These are phyloP conservation scores for Tyria jacobaeae DNA, from an alignment of 2,888 invertebrate genomes.

Conservation along the genomic window DNA sequence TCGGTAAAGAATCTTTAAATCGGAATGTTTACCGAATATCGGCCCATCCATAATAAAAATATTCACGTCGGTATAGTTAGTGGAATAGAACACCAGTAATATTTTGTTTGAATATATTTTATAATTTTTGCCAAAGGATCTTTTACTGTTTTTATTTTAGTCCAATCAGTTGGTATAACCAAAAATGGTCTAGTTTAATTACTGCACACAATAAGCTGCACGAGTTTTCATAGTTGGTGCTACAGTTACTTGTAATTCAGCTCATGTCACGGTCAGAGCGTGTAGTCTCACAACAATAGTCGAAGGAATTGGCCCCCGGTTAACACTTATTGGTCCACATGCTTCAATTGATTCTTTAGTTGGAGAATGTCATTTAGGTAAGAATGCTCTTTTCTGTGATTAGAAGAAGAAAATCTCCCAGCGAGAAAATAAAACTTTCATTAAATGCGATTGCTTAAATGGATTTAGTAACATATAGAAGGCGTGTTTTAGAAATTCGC, in stretches of 20 bases:
- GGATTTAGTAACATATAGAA: not conserved
- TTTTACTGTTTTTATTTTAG: not conserved
- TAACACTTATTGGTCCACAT: slow-evolving; percentile 79
- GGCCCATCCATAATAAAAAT: no score
- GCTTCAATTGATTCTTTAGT: slow-evolving; percentile 75
- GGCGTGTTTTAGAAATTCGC: not conserved
- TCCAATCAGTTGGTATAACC: not conserved
- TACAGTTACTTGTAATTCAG: slow-evolving; percentile 69
- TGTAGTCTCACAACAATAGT: slow-evolving; percentile 70
- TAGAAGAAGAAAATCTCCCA: slow-evolving; percentile 33
- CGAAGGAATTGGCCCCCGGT: slow-evolving; percentile 72
- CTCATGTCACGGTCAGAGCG: slow-evolving; percentile 65
- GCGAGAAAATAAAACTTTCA: slow-evolving; percentile 6
- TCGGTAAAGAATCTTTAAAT: no score
- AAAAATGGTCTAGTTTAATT: not conserved
- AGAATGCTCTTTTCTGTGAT: slow-evolving; percentile 39
- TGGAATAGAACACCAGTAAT: no score
- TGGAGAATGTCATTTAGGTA: slow-evolving; percentile 36
- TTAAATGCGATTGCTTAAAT: not conserved
- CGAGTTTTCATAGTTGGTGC: slow-evolving; percentile 52
- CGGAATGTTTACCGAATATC: no score
- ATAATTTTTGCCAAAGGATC: not conserved
- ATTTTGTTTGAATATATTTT: not conserved
- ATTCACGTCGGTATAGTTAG: no score
- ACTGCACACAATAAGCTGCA: not conserved